These are phyloP conservation scores for Odocoileus hemionus DNA, from an alignment of 2,113 vertebrate species.

Conservation along the genomic window DNA sequence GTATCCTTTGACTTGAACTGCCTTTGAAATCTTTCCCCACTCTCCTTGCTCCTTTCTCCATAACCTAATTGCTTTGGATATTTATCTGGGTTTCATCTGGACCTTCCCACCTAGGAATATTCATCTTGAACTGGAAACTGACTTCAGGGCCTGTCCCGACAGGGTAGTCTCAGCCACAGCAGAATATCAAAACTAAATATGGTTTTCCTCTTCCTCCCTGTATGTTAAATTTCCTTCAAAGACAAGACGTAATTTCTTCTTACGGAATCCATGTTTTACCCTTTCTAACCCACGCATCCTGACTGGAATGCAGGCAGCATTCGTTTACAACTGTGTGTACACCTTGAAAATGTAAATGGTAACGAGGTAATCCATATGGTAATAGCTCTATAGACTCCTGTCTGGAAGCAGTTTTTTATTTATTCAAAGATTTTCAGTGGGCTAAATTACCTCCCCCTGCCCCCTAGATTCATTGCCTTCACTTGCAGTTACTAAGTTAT, in stretches of 20 bases:
- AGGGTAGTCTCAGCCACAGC: neutral
- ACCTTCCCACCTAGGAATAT: conserved; percentile 39
- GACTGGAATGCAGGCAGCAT: conserved; percentile 12
- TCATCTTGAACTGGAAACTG: conserved; percentile 25
- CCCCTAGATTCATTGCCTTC: neutral
- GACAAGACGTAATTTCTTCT: conserved; percentile 50
- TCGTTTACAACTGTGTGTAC: conserved; percentile 22
- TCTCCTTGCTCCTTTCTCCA: neutral
- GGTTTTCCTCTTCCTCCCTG: conserved; percentile 61
- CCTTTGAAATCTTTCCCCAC: neutral
- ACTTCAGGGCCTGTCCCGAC: conserved; percentile 40
- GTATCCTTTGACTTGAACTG: neutral
- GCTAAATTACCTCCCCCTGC: neutral
- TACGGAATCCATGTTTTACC: conserved; percentile 31
- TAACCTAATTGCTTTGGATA: neutral
- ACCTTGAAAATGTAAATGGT: conserved; percentile 41
- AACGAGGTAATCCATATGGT: conserved; percentile 47
- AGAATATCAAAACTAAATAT: conserved; percentile 59
- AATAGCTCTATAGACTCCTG: neutral
- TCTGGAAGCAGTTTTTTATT: conserved; percentile 22
- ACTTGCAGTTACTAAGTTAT: neutral
- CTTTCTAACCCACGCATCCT: conserved; percentile 45
- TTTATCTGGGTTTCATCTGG: conserved; percentile 56
- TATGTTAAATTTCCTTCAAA: neutral
- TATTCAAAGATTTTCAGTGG: conserved; percentile 23